Conservation (phyloP, 2,888 invertebrate species). For the Portevinia maculata region DNA sequence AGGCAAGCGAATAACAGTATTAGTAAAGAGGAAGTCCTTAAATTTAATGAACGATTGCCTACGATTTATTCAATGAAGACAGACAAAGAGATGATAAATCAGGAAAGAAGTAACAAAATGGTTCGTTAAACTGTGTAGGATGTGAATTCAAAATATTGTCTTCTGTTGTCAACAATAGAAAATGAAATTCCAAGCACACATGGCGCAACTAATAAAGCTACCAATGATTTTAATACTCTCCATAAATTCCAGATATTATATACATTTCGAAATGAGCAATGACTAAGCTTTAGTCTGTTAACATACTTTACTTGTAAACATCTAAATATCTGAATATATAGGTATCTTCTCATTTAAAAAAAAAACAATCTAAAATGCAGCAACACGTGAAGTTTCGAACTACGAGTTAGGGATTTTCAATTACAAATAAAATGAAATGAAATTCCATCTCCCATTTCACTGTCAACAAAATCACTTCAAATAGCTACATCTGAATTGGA, state of each 20-base stretch:
- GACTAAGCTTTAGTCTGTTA: too few species aligned
- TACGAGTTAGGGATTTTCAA: too few species aligned
- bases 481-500: too few species aligned
- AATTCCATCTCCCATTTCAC: too few species aligned
- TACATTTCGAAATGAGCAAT: too few species aligned
- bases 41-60: conserved; percentile 40
- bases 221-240: background rate
- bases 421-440: too few species aligned
- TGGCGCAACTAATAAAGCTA: background rate
- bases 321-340: too few species aligned
- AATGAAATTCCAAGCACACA: background rate
- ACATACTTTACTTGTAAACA: too few species aligned
- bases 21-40: conserved; percentile 37
- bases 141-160: conserved; percentile 8
- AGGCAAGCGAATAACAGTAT: conserved; percentile 32
- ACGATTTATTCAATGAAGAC: conserved; percentile 14
- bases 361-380: too few species aligned
- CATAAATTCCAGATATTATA: background rate
- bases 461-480: too few species aligned
- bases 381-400: too few species aligned
- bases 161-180: background rate
- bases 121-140: conserved; percentile 4
- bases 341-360: too few species aligned
- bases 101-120: conserved; percentile 20
- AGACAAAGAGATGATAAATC: background rate